Evolutionary conservation across 92 coral and sea anemone genomes (phyloP).

Genomic region (Bergia puertoricense): DNA sequence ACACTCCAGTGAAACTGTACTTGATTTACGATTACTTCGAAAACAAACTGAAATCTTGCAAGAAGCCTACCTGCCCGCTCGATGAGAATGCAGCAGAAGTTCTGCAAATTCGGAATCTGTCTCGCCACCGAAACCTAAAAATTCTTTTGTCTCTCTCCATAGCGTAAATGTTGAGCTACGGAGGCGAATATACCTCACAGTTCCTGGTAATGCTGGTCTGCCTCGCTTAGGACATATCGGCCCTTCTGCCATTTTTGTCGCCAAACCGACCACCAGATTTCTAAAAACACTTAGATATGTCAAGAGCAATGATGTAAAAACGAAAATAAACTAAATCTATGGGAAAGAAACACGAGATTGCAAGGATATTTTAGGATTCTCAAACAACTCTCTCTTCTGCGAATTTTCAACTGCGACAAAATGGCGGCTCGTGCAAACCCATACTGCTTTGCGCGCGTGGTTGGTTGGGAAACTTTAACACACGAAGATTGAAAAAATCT

Average conservation of each 20-base stretch:
- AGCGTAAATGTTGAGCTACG: neutral
- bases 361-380: constrained; percentile 1
- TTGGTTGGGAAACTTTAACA: neutral
- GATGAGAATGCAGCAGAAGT: neutral
- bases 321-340: neutral
- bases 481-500: too few relatives aligned
- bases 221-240: constrained; percentile 16
- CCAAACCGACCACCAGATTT: neutral
- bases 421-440: neutral
- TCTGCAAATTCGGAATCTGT: neutral
- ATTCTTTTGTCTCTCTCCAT: neutral
- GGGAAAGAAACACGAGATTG: neutral
- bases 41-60: too few relatives aligned
- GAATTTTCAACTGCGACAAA: constrained; percentile 16
- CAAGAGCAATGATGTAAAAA: neutral
- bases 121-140: neutral
- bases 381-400: constrained; percentile 1
- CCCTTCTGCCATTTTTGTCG: neutral
- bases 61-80: too few relatives aligned
- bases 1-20: too few relatives aligned
- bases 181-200: neutral
- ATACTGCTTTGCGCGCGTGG: constrained; percentile 12
- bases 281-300: neutral
- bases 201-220: constrained; percentile 3
- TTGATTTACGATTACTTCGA: too few relatives aligned